These are phyloP conservation scores for Emydocephalus ijimae DNA, from an alignment of 2,113 vertebrate genomes.

Conservation along the genomic window DNA sequence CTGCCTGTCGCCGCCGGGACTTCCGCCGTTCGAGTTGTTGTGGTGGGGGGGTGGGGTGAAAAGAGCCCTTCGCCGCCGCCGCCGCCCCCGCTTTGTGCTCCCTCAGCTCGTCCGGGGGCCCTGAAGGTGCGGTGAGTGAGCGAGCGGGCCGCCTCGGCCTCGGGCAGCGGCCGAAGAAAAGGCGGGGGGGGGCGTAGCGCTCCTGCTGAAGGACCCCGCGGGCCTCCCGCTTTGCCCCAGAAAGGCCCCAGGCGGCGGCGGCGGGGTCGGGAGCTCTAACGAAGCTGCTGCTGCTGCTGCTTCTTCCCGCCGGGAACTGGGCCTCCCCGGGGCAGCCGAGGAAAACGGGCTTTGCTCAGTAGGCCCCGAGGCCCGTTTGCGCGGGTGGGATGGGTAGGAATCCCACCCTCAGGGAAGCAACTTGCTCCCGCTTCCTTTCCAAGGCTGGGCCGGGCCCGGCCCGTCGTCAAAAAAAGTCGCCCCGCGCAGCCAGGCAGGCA, in stretches of 20 bases:
- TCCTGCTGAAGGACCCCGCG: background rate
- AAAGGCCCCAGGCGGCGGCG: background rate
- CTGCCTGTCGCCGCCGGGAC: background rate
- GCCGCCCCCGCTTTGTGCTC: background rate
- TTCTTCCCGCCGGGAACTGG: too few relatives aligned
- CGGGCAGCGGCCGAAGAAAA: background rate
- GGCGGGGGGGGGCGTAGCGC: background rate
- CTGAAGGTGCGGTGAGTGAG: background rate
- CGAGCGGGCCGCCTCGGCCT: background rate
- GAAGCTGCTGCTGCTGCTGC: too few relatives aligned
- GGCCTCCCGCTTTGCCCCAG: background rate
- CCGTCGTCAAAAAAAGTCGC: too few relatives aligned
- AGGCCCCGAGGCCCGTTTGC: too few relatives aligned
- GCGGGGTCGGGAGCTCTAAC: too few relatives aligned
- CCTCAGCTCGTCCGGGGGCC: background rate
- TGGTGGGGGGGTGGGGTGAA: background rate
- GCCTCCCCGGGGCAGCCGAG: background rate
- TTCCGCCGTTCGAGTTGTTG: background rate
- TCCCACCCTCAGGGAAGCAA: too few relatives aligned
- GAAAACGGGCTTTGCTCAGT: background rate
- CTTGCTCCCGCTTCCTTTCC: too few relatives aligned
- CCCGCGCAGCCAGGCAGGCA: too few relatives aligned
- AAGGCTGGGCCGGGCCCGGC: too few relatives aligned
- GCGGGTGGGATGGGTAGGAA: too few relatives aligned
- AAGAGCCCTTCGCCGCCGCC: slow-evolving; percentile 14